A percentile compares a stretch with the other conserved stretches of the same genome.
These are phyloP conservation scores for Gambelia wislizenii DNA, from an alignment of 2,797 vertebrate species.

Conservation along the genomic window DNA sequence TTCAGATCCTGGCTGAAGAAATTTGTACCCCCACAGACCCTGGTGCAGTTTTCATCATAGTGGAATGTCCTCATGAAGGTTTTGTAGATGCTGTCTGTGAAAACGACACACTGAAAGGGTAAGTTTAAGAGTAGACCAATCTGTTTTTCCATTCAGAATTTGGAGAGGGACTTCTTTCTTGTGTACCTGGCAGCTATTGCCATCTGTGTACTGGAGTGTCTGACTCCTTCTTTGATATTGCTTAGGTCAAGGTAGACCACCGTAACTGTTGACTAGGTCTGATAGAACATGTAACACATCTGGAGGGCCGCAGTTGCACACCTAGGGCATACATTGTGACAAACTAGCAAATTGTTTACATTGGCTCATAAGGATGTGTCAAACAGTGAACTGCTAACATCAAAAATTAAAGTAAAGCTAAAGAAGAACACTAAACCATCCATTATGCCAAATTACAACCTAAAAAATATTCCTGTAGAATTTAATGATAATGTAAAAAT, in stretches of 20 bases:
- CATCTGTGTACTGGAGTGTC: background rate
- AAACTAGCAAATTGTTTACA: background rate
- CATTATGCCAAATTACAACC: no score
- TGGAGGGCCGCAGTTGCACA: no score
- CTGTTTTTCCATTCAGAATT: background rate
- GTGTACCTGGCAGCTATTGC: background rate
- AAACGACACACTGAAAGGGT: slow-evolving; percentile 85
- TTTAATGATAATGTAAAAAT: no score
- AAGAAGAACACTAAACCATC: no score
- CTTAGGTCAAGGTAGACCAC: no score
- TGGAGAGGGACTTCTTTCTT: background rate
- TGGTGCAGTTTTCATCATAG: slow-evolving; percentile 85
- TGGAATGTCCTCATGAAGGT: slow-evolving; percentile 91
- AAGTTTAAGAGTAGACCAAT: background rate
- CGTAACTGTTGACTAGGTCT: no score
- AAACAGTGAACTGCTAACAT: no score
- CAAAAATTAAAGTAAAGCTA: no score
- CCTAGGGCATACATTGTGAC: background rate
- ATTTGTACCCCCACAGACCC: slow-evolving; percentile 89
- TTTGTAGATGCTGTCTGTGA: slow-evolving; percentile 86
- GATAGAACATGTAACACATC: no score
- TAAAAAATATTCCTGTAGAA: no score
- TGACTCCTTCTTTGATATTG: background rate
- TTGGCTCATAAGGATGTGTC: background rate
- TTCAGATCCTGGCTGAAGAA: slow-evolving; percentile 89